phyloP scores from a whole-genome alignment of 2,888 invertebrate genomes.

The Cephus pygmeus region DNA sequence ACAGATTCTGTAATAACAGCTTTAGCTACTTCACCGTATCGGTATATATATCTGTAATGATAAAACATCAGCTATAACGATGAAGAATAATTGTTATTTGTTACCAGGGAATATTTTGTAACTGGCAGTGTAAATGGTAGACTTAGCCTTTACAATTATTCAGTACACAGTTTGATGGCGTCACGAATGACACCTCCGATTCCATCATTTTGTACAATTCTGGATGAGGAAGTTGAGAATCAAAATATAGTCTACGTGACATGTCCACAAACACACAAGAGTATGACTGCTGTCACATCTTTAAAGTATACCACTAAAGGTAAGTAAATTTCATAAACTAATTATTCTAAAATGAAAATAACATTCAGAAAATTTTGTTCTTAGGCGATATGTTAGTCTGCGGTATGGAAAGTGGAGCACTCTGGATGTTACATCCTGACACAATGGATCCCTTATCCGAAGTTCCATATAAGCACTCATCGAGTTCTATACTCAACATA shows the following conservation, averaged over 20 bases:
- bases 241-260: constrained; percentile 36
- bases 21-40: constrained; percentile 29
- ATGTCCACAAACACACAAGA: constrained; percentile 30
- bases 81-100: neutral
- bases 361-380: constrained; percentile 26
- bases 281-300: constrained; percentile 31
- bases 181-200: constrained; percentile 30
- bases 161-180: constrained; percentile 27
- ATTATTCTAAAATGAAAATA: constrained; percentile 11
- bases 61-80: neutral
- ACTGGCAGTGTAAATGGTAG: constrained; percentile 36
- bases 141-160: constrained; percentile 42
- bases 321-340: constrained; percentile 42
- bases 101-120: constrained; percentile 42
- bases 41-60: neutral
- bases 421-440: constrained; percentile 73
- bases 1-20: constrained; percentile 33
- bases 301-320: constrained; percentile 72
- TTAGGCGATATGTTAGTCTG: constrained; percentile 65
- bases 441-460: constrained; percentile 67
- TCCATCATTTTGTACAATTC: constrained; percentile 32
- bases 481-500: constrained; percentile 67
- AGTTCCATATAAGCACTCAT: constrained; percentile 67
- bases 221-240: constrained; percentile 28
- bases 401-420: constrained; percentile 71